Percentiles rank a stretch among this genome's conserved stretches.
Conservation (phyloP, 1,140 invertebrate species). For the Temnothorax longispinosus region DNA sequence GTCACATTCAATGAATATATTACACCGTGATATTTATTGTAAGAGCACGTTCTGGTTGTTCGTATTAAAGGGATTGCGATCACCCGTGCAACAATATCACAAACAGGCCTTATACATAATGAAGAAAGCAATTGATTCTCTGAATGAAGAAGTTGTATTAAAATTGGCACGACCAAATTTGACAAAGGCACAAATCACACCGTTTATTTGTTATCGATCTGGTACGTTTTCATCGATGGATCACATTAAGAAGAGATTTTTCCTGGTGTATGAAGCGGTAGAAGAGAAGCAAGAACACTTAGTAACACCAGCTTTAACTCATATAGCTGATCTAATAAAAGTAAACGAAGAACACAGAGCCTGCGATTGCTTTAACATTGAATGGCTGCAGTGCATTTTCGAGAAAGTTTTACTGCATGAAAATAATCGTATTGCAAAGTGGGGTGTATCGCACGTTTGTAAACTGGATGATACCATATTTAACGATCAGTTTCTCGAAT, state of each 20-base stretch:
- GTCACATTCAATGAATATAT: neutral
- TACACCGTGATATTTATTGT: slow-evolving; percentile 58
- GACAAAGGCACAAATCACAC: slow-evolving; percentile 54
- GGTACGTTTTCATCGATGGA: slow-evolving; percentile 41
- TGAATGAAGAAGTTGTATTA: slow-evolving; percentile 37
- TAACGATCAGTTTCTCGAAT: slow-evolving; percentile 69
- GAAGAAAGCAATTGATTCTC: slow-evolving; percentile 76
- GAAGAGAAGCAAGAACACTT: slow-evolving; percentile 89
- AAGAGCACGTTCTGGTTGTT: slow-evolving; percentile 72
- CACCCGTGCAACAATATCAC: slow-evolving; percentile 69
- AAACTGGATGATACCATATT: slow-evolving; percentile 63
- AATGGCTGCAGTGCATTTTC: slow-evolving; percentile 84
- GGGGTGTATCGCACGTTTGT: slow-evolving; percentile 79
- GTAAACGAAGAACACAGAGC: slow-evolving; percentile 60
- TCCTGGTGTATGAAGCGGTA: slow-evolving; percentile 86
- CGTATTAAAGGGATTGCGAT: slow-evolving; percentile 68
- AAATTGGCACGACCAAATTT: neutral
- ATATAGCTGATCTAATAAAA: slow-evolving; percentile 78
- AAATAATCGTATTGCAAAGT: slow-evolving; percentile 84
- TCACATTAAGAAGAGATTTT: slow-evolving; percentile 80
- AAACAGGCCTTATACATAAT: slow-evolving; percentile 82
- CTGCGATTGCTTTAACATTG: slow-evolving; percentile 73
- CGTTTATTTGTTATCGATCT: slow-evolving; percentile 68
- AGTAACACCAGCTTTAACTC: slow-evolving; percentile 85
- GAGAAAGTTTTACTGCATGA: slow-evolving; percentile 83